Evolutionary conservation across 2,888 invertebrate genomes (phyloP).

Genomic region (Hemithea aestivaria): DNA sequence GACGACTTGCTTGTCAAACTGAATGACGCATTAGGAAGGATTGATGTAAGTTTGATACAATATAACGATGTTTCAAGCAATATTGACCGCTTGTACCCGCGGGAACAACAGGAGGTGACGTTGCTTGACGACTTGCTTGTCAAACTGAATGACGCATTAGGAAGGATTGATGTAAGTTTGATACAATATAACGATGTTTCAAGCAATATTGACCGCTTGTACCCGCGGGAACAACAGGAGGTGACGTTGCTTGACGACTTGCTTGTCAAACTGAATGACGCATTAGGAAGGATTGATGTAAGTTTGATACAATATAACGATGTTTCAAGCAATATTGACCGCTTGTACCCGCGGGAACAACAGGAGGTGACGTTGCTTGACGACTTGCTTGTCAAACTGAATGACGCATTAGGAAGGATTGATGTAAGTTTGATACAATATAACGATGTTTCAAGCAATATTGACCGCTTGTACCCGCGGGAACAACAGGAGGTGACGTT

Average conservation of each 20-base stretch:
- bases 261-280: constrained; percentile 43
- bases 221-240: constrained; percentile 47
- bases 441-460: constrained; percentile 43
- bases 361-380: constrained; percentile 52
- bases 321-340: constrained; percentile 45
- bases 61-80: constrained; percentile 43
- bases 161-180: constrained; percentile 53
- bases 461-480: constrained; percentile 38
- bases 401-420: constrained; percentile 45
- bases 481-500: constrained; percentile 51
- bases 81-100: constrained; percentile 39
- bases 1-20: constrained; percentile 55
- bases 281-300: constrained; percentile 56
- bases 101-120: constrained; percentile 50
- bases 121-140: constrained; percentile 51
- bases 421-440: constrained; percentile 49
- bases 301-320: constrained; percentile 37
- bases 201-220: constrained; percentile 41
- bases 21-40: constrained; percentile 42
- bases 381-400: constrained; percentile 51
- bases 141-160: constrained; percentile 46
- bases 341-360: constrained; percentile 41
- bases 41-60: constrained; percentile 48
- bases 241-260: constrained; percentile 51
- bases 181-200: constrained; percentile 43